Conservation (phyloP, 2,888 invertebrate species). For the Plutella xylostella region DNA sequence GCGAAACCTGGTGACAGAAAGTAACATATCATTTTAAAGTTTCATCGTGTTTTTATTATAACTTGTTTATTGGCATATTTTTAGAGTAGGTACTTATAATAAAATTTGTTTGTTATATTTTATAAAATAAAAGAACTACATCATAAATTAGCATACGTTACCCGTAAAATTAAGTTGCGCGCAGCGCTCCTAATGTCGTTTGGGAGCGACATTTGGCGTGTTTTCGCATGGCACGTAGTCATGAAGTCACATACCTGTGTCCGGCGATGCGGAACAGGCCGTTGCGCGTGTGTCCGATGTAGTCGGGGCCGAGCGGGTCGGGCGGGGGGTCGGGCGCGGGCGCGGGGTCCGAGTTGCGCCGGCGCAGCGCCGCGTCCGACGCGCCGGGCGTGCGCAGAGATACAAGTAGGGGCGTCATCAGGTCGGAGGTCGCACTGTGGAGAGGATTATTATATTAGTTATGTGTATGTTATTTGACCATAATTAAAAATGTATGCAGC, state of each 20-base stretch:
- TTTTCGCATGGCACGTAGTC: neutral
- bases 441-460: too few relatives aligned
- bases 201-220: neutral
- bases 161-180: too few relatives aligned
- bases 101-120: too few relatives aligned
- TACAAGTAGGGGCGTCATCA: slow-evolving; percentile 26
- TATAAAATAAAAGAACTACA: too few relatives aligned
- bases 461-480: too few relatives aligned
- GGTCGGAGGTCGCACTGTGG: slow-evolving; percentile 33
- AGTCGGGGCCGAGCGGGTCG: slow-evolving; percentile 61
- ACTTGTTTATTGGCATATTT: too few relatives aligned
- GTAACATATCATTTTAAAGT: too few relatives aligned
- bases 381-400: slow-evolving; percentile 33
- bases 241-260: slow-evolving; percentile 57
- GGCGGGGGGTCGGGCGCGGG: slow-evolving; percentile 73
- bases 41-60: too few relatives aligned
- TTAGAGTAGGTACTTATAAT: too few relatives aligned
- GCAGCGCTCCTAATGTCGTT: too few relatives aligned
- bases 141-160: too few relatives aligned
- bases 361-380: slow-evolving; percentile 67
- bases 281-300: slow-evolving; percentile 69
- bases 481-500: too few relatives aligned
- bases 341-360: slow-evolving; percentile 70
- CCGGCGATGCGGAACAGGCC: slow-evolving; percentile 81
- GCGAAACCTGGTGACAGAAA: slow-evolving; percentile 63